Conservation (phyloP, 2,797 vertebrate genomes). For the Diceros bicornis region DNA sequence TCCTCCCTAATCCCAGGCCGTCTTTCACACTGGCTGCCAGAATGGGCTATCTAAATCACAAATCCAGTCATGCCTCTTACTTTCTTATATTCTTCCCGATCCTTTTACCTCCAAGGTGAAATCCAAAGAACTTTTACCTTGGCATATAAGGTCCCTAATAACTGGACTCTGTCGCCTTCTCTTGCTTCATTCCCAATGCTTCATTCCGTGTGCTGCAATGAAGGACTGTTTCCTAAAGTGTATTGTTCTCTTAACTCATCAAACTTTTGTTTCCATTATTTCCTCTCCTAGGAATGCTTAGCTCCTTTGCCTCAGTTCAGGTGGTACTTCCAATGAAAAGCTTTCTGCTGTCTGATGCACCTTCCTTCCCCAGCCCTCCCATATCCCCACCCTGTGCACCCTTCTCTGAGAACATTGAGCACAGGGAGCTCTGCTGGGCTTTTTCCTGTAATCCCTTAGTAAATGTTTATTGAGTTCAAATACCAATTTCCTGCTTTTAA, state of each 20-base stretch:
- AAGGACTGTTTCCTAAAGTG: conserved; percentile 6
- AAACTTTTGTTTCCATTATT: not conserved
- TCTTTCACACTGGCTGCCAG: not conserved
- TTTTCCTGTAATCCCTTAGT: not conserved
- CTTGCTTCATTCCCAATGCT: not conserved
- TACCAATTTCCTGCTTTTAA: not conserved
- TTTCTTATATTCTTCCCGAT: not conserved
- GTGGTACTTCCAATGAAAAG: conserved; percentile 34
- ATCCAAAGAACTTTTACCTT: not conserved
- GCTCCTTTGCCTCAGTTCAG: conserved; percentile 35
- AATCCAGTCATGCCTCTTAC: not conserved
- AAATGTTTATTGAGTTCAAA: conserved; percentile 49
- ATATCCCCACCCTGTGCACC: not conserved
- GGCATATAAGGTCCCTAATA: conserved; percentile 10
- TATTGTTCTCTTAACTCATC: not conserved
- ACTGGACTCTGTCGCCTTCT: not conserved
- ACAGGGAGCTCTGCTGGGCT: not conserved
- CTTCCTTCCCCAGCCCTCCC: not conserved
- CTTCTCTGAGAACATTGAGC: not conserved
- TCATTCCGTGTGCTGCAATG: conserved; percentile 3
- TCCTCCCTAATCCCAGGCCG: not conserved
- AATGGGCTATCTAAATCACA: conserved; percentile 16
- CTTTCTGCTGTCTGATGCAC: not conserved
- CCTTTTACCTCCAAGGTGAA: conserved; percentile 31
- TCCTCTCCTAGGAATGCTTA: conserved; percentile 14